Percentiles rank a stretch among this genome's conserved stretches.
Evolutionary conservation across 2,113 vertebrate genomes (phyloP).

Genomic region (Poecilia latipinna): DNA sequence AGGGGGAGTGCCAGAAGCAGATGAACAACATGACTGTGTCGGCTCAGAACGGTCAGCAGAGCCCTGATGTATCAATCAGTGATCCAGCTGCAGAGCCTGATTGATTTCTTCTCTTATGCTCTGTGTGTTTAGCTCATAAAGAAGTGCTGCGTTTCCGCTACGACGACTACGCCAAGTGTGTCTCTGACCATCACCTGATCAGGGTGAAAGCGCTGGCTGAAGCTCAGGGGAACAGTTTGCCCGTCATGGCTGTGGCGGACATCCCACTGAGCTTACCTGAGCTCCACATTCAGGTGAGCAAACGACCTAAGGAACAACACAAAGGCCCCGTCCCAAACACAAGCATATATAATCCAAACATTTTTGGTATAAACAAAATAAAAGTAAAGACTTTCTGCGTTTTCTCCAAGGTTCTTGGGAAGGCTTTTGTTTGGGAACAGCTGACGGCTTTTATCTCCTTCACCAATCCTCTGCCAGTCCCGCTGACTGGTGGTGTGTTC

Average conservation of each 20-base stretch:
- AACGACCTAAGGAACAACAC: no score
- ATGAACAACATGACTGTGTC: conserved; percentile 60
- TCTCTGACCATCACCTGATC: conserved; percentile 78
- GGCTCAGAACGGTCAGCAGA: conserved; percentile 62
- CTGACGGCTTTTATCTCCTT: conserved; percentile 73
- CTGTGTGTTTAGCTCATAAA: conserved; percentile 67
- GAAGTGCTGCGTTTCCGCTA: conserved; percentile 79
- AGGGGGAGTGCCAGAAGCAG: conserved; percentile 70
- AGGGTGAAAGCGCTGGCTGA: conserved; percentile 71
- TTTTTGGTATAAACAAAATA: background rate
- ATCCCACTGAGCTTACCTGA: conserved; percentile 76
- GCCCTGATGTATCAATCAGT: background rate
- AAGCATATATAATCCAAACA: background rate
- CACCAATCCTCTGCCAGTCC: conserved; percentile 78
- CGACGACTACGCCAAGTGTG: conserved; percentile 70
- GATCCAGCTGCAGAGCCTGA: background rate
- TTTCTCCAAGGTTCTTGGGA: conserved; percentile 69
- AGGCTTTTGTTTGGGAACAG: conserved; percentile 44
- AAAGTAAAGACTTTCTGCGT: background rate
- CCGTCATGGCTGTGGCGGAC: conserved; percentile 67
- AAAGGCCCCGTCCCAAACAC: background rate
- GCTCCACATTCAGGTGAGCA: conserved; percentile 72
- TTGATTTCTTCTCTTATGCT: background rate
- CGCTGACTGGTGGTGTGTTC: conserved; percentile 75
- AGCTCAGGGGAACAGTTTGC: conserved; percentile 35